Evolutionary conservation across 2,797 vertebrate genomes (phyloP).

Genomic region (Notamacropus eugenii): DNA sequence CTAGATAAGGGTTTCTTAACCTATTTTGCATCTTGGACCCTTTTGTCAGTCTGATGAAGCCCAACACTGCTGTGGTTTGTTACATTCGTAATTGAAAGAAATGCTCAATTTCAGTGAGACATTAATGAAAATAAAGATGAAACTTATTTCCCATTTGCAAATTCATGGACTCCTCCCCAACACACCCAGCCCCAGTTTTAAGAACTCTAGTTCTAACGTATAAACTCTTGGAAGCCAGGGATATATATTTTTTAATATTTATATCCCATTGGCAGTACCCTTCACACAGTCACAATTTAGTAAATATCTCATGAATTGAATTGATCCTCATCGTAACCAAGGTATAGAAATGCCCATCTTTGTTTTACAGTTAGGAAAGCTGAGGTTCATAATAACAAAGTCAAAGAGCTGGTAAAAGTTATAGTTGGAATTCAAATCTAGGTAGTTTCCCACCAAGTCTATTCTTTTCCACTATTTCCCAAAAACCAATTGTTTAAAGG

Average conservation of each 20-base stretch:
- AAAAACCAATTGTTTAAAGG: not conserved
- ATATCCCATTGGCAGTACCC: not conserved
- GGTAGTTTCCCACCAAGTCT: not conserved
- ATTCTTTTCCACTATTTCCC: not conserved
- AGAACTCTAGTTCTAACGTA: not conserved
- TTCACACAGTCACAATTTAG: not conserved
- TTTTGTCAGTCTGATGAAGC: not conserved
- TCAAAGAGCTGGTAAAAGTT: not conserved
- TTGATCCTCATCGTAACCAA: not conserved
- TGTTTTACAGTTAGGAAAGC: not conserved
- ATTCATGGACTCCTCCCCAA: not conserved
- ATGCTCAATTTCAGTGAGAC: not conserved
- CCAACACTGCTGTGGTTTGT: not conserved
- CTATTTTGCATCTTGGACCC: not conserved
- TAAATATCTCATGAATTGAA: not conserved
- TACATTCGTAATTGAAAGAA: not conserved
- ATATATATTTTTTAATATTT: not conserved
- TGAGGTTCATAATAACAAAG: not conserved
- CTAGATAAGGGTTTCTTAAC: not conserved
- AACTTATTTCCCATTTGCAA: not conserved
- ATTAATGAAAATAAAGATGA: not conserved
- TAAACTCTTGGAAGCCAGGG: not conserved
- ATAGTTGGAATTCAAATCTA: not conserved
- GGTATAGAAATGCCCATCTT: not conserved
- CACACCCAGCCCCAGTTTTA: not conserved